Base-by-base conservation (phyloP, 2,888 invertebrate genomes). In the Amiota communis region DNA sequence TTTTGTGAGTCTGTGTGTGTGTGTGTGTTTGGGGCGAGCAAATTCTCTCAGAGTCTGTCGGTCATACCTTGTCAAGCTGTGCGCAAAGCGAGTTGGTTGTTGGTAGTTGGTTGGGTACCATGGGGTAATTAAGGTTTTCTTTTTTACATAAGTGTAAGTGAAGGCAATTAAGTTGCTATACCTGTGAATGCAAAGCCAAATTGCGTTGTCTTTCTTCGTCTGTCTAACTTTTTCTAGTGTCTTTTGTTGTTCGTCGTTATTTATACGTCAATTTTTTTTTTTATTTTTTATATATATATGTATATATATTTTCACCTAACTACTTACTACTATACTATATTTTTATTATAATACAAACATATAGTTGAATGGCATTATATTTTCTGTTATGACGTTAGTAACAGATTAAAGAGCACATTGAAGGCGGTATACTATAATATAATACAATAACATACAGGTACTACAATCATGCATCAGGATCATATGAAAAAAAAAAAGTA, bases 91-190 rank as follows among this genome's bases (percentile, higher is more conserved):
- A 2, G 36, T 36, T 36, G 6, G 36, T 36, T 36, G 36, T 36
- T 36, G 36, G 36, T 36, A 36, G 36, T 36, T 36, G 36, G 36
- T 36, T 36, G 36, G 36, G 36, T 63, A 69, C 73, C 75, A 75
- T 75, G 75, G 71, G 77, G 77, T 82, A 82, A 81, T 83, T 81
- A 82, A 82, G 81, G 78, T 77, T 49, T 68, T 63, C 77, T 73
- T 71, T n/a, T 71, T 57, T 57, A 15, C 13, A 57, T 70, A 70
- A 75, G 78, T 80, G 80, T 79, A 83, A 83, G 82, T 83, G 82
- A 83, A 76, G 82, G 79, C 82, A 83, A 83, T 83, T 83, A 83
- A 83, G 82, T 75, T 77, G 79, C 76, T 77, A 76, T 83, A 73
- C 78, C 20, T 68, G 36, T 36, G 36, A 36, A 36, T 36, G 36